Conservation (phyloP, 2,113 vertebrate species). For the Lepus timidus region DNA sequence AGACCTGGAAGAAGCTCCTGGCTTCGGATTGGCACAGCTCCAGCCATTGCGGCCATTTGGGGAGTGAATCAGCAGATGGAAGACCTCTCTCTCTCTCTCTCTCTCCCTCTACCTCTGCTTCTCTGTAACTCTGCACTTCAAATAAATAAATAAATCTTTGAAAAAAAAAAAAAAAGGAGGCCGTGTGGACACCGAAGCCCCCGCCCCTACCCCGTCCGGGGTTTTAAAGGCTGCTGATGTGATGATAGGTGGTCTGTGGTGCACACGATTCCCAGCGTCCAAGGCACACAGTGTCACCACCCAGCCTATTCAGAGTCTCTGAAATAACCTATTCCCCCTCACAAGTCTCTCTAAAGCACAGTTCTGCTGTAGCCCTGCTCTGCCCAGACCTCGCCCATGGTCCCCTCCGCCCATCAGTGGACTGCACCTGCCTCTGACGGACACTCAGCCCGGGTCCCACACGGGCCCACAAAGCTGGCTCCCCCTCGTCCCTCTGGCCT, state of each 20-base stretch:
- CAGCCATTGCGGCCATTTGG: too few species aligned
- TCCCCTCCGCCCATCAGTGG: neutral
- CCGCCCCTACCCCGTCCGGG: neutral
- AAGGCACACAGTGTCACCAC: neutral
- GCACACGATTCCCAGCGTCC: neutral
- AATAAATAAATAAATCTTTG: too few species aligned
- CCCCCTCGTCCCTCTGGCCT: fast-evolving
- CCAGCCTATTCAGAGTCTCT: neutral
- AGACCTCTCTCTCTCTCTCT: too few species aligned
- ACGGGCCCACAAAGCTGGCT: fast-evolving
- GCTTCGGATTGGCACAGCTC: too few species aligned
- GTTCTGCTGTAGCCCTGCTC: neutral
- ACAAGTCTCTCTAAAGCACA: neutral
- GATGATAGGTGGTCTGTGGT: neutral
- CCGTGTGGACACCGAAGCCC: too few species aligned
- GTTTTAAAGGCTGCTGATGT: neutral
- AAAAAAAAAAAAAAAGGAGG: too few species aligned
- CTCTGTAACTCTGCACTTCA: too few species aligned
- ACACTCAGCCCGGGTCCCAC: neutral
- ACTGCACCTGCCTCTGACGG: fast-evolving
- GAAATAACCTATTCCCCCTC: neutral
- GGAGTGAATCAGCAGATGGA: too few species aligned
- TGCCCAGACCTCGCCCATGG: fast-evolving
- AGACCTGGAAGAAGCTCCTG: too few species aligned
- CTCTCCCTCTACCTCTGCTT: too few species aligned